These are phyloP conservation scores for Plecotus auritus DNA, from an alignment of 2,113 vertebrate genomes.

Conservation along the genomic window DNA sequence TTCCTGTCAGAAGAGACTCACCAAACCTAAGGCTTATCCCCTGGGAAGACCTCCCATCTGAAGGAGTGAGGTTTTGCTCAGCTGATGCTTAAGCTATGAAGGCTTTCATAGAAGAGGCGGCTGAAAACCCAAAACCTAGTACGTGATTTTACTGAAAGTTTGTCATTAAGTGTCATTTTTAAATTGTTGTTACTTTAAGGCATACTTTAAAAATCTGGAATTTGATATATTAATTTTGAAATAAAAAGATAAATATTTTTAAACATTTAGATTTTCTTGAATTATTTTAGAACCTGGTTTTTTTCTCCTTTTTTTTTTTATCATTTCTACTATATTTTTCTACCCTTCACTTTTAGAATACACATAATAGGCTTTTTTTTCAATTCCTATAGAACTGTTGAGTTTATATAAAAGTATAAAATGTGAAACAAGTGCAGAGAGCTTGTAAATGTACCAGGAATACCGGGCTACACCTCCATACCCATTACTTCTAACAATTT, in stretches of 20 bases:
- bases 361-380: conserved; percentile 65
- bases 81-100: not conserved
- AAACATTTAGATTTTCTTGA: conserved; percentile 49
- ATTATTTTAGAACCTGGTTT: not conserved
- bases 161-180: not conserved
- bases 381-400: conserved; percentile 75
- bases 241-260: conserved; percentile 54
- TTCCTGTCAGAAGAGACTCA: not conserved
- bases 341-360: conserved; percentile 62
- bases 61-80: not conserved
- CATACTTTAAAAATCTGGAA: conserved; percentile 14
- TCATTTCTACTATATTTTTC: conserved; percentile 63
- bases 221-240: conserved; percentile 1
- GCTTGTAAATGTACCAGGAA: conserved; percentile 76
- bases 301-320: not conserved
- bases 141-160: not conserved
- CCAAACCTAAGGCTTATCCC: not conserved
- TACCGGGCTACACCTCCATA: conserved; percentile 67
- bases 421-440: conserved; percentile 76
- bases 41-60: not conserved
- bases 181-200: not conserved
- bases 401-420: conserved; percentile 78
- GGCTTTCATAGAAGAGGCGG: not conserved
- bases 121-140: not conserved
- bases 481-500: conserved; percentile 80